Evolutionary conservation across 2,888 invertebrate species (phyloP).

Genomic region (Didymodactylos carnosus): DNA sequence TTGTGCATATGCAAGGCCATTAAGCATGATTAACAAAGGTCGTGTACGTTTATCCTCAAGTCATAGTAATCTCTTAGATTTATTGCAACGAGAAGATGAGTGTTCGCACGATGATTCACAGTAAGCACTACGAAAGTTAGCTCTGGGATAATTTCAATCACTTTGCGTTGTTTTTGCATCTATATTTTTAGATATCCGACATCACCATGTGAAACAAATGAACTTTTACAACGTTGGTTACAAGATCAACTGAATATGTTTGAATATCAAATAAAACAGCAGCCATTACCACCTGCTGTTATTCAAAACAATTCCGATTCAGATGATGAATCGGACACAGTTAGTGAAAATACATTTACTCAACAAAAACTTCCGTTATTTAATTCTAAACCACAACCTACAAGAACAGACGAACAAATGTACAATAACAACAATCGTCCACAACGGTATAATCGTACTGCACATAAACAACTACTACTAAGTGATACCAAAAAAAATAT

Average conservation of each 20-base stretch:
- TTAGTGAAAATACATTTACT: not conserved
- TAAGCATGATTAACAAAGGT: too few relatives aligned
- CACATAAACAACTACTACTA: too few relatives aligned
- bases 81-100: not conserved
- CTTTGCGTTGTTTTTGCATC: not conserved
- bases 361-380: not conserved
- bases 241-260: not conserved
- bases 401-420: too few relatives aligned
- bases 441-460: too few relatives aligned
- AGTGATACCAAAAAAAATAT: not conserved
- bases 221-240: not conserved
- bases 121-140: too few relatives aligned
- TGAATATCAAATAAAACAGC: not conserved
- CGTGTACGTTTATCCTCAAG: not conserved
- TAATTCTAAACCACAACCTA: not conserved
- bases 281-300: not conserved
- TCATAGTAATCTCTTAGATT: not conserved
- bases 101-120: too few relatives aligned
- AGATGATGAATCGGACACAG: not conserved
- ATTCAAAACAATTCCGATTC: not conserved
- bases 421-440: too few relatives aligned
- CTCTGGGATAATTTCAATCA: too few relatives aligned
- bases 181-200: not conserved
- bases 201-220: not conserved
- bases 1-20: too few relatives aligned